phyloP scores from a whole-genome alignment of 2,797 vertebrate genomes.

The Avahi laniger region DNA sequence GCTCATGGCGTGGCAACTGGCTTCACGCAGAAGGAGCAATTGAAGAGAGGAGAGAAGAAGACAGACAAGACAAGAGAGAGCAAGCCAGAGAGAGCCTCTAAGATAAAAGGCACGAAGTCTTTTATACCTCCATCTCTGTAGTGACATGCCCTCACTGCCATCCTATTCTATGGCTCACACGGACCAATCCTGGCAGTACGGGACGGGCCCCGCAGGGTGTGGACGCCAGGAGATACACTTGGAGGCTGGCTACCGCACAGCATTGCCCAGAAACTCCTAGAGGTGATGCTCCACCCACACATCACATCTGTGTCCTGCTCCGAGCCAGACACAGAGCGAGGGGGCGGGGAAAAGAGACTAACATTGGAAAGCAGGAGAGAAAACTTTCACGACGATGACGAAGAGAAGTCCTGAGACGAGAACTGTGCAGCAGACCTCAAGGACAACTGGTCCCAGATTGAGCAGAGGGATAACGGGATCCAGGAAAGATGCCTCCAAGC shows the following conservation, averaged over 20 bases:
- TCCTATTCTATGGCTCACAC: no score
- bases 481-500: neutral
- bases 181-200: neutral
- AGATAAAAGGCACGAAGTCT: neutral
- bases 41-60: no score
- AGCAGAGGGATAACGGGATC: neutral
- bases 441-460: neutral
- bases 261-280: neutral
- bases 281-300: neutral
- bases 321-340: neutral
- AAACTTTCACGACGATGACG: neutral
- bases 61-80: neutral
- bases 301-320: no score
- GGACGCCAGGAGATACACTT: neutral
- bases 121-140: neutral
- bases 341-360: neutral
- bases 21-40: neutral
- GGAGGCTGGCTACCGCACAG: neutral
- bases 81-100: neutral
- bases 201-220: neutral
- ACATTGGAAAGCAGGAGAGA: accelerated
- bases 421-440: accelerated
- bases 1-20: neutral
- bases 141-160: neutral
- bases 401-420: neutral